Percentiles rank a stretch among this genome's conserved stretches.
Conservation (phyloP, 2,113 vertebrate genomes). For the Numida meleagris region DNA sequence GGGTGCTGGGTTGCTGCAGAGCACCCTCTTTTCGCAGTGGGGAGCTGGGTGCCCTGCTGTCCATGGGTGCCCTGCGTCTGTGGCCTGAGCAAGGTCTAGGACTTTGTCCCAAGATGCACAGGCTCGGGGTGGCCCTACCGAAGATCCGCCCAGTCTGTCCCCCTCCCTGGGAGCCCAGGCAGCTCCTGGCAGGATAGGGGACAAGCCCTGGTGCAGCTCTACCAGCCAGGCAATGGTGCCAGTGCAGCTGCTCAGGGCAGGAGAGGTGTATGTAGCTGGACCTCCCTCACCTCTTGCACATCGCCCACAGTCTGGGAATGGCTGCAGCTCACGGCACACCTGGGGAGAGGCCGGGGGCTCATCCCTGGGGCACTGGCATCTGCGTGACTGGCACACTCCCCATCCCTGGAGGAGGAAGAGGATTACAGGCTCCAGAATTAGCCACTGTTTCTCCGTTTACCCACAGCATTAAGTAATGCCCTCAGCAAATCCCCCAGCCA, state of each 20-base stretch:
- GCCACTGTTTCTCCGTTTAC: constrained; percentile 81
- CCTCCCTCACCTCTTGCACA: constrained; percentile 83
- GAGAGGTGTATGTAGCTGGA: fast-evolving
- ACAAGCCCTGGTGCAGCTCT: neutral
- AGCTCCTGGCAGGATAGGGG: fast-evolving
- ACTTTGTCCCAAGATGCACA: neutral
- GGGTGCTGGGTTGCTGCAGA: fast-evolving
- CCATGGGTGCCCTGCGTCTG: neutral
- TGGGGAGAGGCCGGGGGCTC: neutral
- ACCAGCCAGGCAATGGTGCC: neutral
- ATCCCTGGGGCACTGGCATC: neutral
- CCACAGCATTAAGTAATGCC: constrained; percentile 85
- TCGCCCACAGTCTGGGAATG: constrained; percentile 81
- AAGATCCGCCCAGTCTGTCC: neutral
- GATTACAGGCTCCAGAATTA: constrained; percentile 88
- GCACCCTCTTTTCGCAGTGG: neutral
- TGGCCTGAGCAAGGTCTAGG: fast-evolving
- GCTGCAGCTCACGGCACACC: constrained; percentile 41
- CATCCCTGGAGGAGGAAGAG: constrained; percentile 51
- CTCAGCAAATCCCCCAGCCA: constrained; percentile 87
- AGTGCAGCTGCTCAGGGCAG: fast-evolving
- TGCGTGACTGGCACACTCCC: constrained; percentile 33
- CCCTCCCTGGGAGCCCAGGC: neutral
- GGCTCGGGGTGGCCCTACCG: fast-evolving
- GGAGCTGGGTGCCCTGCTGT: neutral